Conservation (phyloP, 23 tunicate species). For the Aplidium turbinatum region DNA sequence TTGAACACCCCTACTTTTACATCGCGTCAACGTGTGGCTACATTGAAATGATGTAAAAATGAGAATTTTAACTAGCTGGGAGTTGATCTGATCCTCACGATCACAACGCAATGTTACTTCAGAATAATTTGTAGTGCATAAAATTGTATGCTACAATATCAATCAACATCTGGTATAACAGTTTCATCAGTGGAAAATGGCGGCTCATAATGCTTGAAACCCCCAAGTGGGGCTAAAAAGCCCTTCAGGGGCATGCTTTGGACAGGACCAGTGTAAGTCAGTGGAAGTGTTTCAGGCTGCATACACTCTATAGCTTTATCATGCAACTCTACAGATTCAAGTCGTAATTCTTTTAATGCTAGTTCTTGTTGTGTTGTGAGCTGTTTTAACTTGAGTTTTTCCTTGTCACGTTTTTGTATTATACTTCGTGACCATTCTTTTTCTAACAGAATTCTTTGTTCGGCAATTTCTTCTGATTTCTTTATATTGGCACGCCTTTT, state of each 20-base stretch:
- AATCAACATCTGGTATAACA: slow-evolving; percentile 14
- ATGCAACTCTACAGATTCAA: slow-evolving; percentile 45
- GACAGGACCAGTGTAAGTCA: slow-evolving; percentile 71
- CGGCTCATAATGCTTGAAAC: slow-evolving; percentile 21
- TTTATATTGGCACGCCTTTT: not conserved
- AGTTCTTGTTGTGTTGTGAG: slow-evolving; percentile 46
- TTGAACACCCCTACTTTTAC: too few species aligned
- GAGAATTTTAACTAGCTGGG: too few species aligned
- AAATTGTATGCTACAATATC: too few species aligned
- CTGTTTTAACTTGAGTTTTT: not conserved
- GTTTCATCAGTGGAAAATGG: slow-evolving; percentile 41
- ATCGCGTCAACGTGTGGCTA: too few species aligned
- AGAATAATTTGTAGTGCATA: too few species aligned
- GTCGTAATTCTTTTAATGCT: slow-evolving; percentile 66
- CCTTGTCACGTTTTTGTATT: slow-evolving; percentile 5
- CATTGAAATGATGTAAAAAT: too few species aligned
- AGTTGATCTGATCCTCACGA: too few species aligned
- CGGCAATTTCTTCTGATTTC: slow-evolving; percentile 27
- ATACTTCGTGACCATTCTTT: slow-evolving; percentile 60
- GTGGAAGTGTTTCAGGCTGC: not conserved
- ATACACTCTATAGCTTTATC: slow-evolving; percentile 48
- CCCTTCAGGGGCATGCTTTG: slow-evolving; percentile 51
- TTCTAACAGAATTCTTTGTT: slow-evolving; percentile 49
- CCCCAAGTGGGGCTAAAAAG: slow-evolving; percentile 72
- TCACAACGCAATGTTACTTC: too few species aligned